Base-by-base conservation (phyloP, 1,140 invertebrate species). In the Drosophila bipectinata region DNA sequence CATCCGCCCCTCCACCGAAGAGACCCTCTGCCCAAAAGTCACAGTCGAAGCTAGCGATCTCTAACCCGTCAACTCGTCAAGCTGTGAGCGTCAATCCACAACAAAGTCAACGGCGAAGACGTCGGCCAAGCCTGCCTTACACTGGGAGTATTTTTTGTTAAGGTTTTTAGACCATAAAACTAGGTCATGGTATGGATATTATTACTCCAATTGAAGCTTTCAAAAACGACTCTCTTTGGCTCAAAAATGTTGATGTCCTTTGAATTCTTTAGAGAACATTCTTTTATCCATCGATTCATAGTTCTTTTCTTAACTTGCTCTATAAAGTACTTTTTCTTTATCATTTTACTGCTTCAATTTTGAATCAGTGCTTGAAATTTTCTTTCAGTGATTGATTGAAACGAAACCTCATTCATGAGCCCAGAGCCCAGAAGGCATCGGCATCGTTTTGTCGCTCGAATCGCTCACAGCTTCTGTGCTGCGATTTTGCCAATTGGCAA, bases 21-120 rank as follows among this genome's bases (percentile, higher is more conserved):
- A 69, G 41, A 45, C 28, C 52, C 66, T 69, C 64, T 39, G 67
- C 67, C 67, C 44, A 69, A 69, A 69, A 69, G 44, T 69, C 67
- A 49, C 66, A 78, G 61, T 66, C 66, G 69, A 30, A 66, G 39
- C 49, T 56, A 62, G 63, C 47, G 78, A 72, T 82, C 69, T 88
- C 72, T 77, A 74, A 74, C 78, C 69, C 82, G 82, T 85, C 82
- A 85, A 82, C 78, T 85, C 82, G 82, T 85, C 82, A 85, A 82
- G 82, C 83, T 85, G 72, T 66, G 77, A 76, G 73, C 73, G 73
- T 76, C 74, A 77, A 69, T 76, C 74, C 52, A 75, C 72, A 74
- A 66, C 72, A 71, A 75, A 64, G 71, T 77, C 80, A 72, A 61
- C 63, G 77, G 59, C 66, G 39, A 67, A 64, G 63, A 78, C 60